Percentiles rank a stretch among this genome's conserved stretches.
Evolutionary conservation across 2,113 vertebrate species (phyloP).

Genomic region (Tricholaema leucomelas): DNA sequence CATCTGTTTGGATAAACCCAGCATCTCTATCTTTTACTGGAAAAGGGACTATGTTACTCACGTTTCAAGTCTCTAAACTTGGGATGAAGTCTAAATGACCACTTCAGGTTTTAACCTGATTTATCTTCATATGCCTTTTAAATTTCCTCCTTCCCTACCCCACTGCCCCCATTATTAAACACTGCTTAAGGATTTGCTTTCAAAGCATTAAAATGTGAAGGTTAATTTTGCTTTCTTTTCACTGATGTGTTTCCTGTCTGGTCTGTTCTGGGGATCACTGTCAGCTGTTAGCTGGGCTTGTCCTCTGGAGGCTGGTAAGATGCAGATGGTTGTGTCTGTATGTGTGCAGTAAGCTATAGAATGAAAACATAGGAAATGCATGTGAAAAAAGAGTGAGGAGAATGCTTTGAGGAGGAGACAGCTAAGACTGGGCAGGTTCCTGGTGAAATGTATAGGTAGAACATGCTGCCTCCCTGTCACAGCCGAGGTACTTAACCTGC

Average conservation of each 20-base stretch:
- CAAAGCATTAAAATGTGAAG: neutral
- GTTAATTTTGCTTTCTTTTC: neutral
- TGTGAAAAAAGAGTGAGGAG: neutral
- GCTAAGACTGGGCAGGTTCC: neutral
- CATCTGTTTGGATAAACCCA: neutral
- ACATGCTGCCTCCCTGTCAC: neutral
- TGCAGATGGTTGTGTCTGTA: rapidly evolving
- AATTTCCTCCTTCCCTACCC: rapidly evolving
- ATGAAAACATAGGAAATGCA: neutral
- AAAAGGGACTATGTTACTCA: neutral
- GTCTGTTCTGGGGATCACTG: neutral
- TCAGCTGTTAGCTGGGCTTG: neutral
- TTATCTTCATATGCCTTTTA: neutral
- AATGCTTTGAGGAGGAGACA: neutral
- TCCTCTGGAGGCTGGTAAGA: neutral
- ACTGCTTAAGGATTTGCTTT: neutral
- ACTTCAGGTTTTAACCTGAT: neutral
- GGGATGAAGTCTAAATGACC: neutral
- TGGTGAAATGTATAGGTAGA: neutral
- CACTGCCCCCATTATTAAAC: neutral
- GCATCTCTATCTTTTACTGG: neutral
- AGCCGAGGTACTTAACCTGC: neutral
- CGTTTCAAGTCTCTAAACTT: neutral
- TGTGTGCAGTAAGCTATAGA: rapidly evolving
- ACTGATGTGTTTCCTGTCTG: neutral